Percentiles rank a stretch among this genome's conserved stretches.
Evolutionary conservation across 2,113 vertebrate species (phyloP).

Genomic region (Bucco capensis): DNA sequence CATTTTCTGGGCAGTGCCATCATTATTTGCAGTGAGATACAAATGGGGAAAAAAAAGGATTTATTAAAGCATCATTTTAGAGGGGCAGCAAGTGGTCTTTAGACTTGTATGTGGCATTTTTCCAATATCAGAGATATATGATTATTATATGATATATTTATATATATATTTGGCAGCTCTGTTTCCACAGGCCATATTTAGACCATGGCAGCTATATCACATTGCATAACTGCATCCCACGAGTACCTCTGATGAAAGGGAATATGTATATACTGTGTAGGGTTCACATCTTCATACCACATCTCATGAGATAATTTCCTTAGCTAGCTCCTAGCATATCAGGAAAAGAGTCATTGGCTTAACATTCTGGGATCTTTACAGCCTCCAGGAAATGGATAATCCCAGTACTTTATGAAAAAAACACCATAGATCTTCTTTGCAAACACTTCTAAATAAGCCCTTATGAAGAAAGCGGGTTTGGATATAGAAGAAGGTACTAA

Average conservation of each 20-base stretch:
- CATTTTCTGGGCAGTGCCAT: background rate
- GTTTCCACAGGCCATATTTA: background rate
- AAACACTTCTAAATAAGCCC: background rate
- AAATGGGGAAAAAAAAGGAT: background rate
- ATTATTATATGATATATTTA: too few species aligned
- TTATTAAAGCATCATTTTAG: background rate
- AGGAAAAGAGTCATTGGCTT: background rate
- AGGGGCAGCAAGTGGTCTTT: background rate
- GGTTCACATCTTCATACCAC: background rate
- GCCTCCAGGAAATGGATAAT: background rate
- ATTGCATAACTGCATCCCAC: background rate
- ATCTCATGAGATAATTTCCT: background rate
- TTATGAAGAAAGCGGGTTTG: background rate
- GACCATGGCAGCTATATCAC: background rate
- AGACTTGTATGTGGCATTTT: background rate
- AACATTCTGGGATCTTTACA: background rate
- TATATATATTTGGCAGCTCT: background rate
- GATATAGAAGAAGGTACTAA: background rate
- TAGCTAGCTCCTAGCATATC: fast-evolving
- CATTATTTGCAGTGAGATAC: background rate
- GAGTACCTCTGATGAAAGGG: background rate
- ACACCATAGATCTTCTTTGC: background rate
- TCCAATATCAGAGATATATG: too few species aligned
- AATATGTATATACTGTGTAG: background rate
- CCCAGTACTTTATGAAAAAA: background rate